Conservation (phyloP, 2,113 vertebrate species). For the Axis porcinus region DNA sequence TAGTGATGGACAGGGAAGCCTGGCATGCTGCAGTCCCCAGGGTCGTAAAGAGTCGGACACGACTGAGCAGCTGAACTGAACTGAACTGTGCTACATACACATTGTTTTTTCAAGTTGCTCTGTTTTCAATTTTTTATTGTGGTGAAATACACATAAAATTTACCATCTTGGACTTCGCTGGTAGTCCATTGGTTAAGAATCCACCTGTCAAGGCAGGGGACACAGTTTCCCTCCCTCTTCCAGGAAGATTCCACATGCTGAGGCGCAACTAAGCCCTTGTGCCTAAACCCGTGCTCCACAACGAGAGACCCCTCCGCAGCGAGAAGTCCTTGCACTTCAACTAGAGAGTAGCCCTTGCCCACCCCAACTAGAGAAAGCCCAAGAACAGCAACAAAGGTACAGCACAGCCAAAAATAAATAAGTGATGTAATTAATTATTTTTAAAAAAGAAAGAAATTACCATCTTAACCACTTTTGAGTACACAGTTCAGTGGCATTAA, state of each 20-base stretch:
- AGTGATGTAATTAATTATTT: neutral
- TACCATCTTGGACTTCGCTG: neutral
- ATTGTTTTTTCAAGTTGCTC: neutral
- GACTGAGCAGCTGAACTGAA: neutral
- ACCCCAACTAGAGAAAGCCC: rapidly evolving
- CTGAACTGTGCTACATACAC: neutral
- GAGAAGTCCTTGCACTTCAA: neutral
- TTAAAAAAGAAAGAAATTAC: neutral
- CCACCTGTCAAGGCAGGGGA: neutral
- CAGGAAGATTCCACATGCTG: neutral
- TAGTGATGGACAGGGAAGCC: neutral
- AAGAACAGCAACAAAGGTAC: neutral
- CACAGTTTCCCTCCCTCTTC: neutral
- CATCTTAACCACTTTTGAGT: neutral
- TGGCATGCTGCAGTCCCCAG: neutral
- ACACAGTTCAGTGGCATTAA: too few species aligned
- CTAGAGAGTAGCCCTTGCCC: neutral
- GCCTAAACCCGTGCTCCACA: neutral
- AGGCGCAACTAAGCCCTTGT: neutral
- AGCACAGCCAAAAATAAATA: neutral
- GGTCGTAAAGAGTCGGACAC: neutral
- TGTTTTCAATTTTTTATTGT: neutral
- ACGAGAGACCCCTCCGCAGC: neutral
- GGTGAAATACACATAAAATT: neutral
- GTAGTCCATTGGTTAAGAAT: too few species aligned